phyloP scores from a whole-genome alignment of 2,797 vertebrate species.

The Sternarchorhynchus goeldii region DNA sequence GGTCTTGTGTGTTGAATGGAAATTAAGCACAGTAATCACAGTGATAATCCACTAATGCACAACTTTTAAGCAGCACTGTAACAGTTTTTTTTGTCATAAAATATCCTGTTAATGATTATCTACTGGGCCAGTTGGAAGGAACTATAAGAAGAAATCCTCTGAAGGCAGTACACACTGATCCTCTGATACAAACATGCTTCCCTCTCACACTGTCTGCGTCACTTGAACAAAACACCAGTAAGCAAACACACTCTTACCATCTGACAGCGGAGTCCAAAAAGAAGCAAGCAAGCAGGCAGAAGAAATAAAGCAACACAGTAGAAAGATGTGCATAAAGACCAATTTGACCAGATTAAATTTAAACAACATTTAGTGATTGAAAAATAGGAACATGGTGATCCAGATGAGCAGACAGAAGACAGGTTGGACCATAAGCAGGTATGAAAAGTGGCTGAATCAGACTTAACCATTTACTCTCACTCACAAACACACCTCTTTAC shows the following conservation, averaged over 20 bases:
- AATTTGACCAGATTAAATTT: slow-evolving; percentile 26
- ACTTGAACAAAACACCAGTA: slow-evolving; percentile 16
- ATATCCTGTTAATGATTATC: not conserved
- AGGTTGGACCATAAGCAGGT: slow-evolving; percentile 1
- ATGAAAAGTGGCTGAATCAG: not conserved
- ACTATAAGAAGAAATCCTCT: slow-evolving; percentile 33
- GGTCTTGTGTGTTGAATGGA: no score
- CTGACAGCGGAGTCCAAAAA: slow-evolving; percentile 70
- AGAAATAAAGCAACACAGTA: slow-evolving; percentile 58
- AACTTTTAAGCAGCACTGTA: no score
- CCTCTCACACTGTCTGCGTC: slow-evolving; percentile 35
- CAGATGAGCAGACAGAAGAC: slow-evolving; percentile 2
- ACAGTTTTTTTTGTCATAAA: not conserved
- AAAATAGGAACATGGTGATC: not conserved
- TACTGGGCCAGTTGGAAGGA: not conserved
- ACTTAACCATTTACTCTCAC: not conserved
- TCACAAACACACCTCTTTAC: slow-evolving; percentile 27
- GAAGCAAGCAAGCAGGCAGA: slow-evolving; percentile 65
- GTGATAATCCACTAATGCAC: no score
- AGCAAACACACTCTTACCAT: slow-evolving; percentile 73
- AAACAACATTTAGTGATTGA: not conserved
- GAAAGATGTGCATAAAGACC: slow-evolving; percentile 36
- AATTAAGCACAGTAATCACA: no score
- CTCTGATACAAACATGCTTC: slow-evolving; percentile 2
- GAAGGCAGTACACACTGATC: not conserved